Conservation (phyloP, 2,113 vertebrate genomes). For the Coreoperca whiteheadi region DNA sequence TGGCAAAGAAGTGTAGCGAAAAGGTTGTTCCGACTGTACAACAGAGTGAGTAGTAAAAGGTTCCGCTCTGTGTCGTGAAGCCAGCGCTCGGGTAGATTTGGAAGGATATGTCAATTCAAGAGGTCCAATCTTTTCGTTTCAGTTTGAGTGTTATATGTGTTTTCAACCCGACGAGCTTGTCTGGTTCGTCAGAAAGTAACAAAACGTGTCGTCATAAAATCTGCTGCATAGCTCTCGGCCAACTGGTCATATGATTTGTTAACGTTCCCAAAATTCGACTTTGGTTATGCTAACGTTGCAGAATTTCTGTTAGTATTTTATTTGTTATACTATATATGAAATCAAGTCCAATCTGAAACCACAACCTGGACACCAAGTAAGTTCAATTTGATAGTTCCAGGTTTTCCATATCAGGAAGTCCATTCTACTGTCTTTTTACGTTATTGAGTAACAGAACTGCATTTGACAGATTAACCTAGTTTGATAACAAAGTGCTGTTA, state of each 20-base stretch:
- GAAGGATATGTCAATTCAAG: neutral
- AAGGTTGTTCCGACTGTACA: slow-evolving; percentile 9
- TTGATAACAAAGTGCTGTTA: slow-evolving; percentile 41
- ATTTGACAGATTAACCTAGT: neutral
- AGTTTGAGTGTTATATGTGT: neutral
- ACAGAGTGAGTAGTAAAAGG: neutral
- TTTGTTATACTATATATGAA: neutral
- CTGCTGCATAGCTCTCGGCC: neutral
- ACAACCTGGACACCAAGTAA: neutral
- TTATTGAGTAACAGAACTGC: slow-evolving; percentile 54
- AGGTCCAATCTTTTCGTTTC: neutral
- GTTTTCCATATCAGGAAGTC: slow-evolving; percentile 10
- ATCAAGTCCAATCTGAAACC: neutral
- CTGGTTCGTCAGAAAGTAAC: neutral
- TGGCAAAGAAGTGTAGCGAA: slow-evolving; percentile 45
- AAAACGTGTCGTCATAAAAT: neutral
- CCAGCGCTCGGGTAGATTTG: neutral
- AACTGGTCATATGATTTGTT: neutral
- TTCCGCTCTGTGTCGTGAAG: slow-evolving; percentile 29
- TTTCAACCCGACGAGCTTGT: neutral
- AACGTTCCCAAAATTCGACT: neutral
- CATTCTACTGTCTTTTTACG: neutral
- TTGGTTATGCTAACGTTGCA: neutral
- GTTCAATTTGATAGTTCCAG: neutral
- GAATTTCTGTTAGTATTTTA: rapidly evolving